A percentile compares a stretch with the other conserved stretches of the same genome.
Evolutionary conservation across 2,113 vertebrate genomes (phyloP).

Genomic region (Stigmatopora nigra): DNA sequence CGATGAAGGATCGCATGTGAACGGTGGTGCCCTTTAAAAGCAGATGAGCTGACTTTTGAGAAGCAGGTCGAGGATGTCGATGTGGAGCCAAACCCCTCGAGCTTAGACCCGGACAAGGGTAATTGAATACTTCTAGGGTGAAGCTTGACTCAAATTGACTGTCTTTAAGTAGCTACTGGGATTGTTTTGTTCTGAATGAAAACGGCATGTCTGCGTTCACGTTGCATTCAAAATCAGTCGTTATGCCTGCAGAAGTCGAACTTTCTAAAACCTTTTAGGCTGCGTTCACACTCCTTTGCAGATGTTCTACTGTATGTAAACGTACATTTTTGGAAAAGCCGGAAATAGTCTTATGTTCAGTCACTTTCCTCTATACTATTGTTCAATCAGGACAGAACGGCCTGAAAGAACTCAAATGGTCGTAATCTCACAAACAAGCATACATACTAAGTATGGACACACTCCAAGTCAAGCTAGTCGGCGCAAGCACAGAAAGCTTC

Average conservation of each 20-base stretch:
- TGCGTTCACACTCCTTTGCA: background rate
- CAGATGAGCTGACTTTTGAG: slow-evolving; percentile 34
- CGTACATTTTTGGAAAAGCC: background rate
- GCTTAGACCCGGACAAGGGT: slow-evolving; percentile 23
- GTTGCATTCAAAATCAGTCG: background rate
- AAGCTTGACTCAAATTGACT: background rate
- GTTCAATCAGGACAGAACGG: background rate
- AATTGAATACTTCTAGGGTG: slow-evolving; percentile 24
- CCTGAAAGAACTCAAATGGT: background rate
- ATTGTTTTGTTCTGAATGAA: background rate
- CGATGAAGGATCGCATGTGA: slow-evolving; percentile 23
- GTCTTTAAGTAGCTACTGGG: background rate
- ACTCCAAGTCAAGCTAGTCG: background rate
- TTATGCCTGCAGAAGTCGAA: background rate
- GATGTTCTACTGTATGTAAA: background rate
- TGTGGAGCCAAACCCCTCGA: slow-evolving; percentile 33
- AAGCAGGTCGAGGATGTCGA: slow-evolving; percentile 48
- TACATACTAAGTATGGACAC: background rate
- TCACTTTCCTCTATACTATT: background rate
- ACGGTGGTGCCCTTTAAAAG: slow-evolving; percentile 21
- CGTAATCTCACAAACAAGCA: background rate
- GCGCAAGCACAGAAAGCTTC: background rate
- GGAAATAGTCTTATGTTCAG: background rate
- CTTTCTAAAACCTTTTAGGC: background rate
- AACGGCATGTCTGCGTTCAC: background rate